Percentiles rank a stretch among this genome's conserved stretches.
phyloP scores from a whole-genome alignment of 2,113 vertebrate species.

The Myrmophylax atrothorax region DNA sequence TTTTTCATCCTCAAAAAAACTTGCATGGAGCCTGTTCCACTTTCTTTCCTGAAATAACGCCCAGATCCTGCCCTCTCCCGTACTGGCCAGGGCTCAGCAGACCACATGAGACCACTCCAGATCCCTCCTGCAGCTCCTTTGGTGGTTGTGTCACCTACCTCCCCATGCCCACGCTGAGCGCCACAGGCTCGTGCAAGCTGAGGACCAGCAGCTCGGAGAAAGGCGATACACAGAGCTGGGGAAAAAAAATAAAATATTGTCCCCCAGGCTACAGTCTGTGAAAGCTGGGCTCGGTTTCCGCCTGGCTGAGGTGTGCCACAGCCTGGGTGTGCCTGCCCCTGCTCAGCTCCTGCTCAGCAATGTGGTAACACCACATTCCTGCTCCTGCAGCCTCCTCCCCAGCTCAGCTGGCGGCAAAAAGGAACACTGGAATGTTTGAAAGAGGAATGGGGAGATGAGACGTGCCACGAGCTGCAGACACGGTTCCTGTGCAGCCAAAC shows the following conservation, averaged over 20 bases:
- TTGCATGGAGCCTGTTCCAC: background rate
- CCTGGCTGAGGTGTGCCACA: background rate
- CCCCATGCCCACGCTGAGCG: background rate
- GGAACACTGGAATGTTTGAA: rapidly evolving
- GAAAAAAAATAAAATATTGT: background rate
- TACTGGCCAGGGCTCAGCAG: background rate
- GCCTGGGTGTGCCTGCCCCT: conserved; percentile 24
- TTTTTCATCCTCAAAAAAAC: background rate
- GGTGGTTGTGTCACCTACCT: background rate
- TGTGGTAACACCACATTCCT: conserved; percentile 29
- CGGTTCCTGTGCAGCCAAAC: rapidly evolving
- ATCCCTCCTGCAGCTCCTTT: too few relatives aligned
- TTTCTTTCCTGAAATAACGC: background rate
- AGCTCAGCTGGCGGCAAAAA: background rate
- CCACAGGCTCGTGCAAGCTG: rapidly evolving
- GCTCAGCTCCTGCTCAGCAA: background rate
- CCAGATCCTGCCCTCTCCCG: rapidly evolving
- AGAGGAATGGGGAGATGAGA: background rate
- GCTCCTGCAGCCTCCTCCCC: background rate
- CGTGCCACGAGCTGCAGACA: background rate
- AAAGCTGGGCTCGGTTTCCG: background rate
- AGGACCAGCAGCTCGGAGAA: background rate
- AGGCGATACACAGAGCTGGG: background rate
- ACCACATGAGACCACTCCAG: rapidly evolving
- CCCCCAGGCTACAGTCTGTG: conserved; percentile 7